phyloP scores from a whole-genome alignment of 2,113 vertebrate genomes.

The Odontesthes bonariensis region DNA sequence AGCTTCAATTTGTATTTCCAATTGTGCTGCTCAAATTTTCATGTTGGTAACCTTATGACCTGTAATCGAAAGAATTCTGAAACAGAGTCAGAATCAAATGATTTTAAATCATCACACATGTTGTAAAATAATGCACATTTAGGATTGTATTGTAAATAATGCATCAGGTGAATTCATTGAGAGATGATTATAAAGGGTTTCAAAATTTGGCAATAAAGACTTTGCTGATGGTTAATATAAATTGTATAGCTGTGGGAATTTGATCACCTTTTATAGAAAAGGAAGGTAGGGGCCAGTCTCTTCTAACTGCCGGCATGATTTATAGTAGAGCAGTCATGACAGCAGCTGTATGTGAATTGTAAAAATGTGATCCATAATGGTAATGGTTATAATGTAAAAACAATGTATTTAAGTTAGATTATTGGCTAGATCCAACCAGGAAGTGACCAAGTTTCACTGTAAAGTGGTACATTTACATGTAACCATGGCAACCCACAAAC shows the following conservation, averaged over 20 bases:
- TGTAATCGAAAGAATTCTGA: constrained; percentile 32
- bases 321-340: too few species aligned
- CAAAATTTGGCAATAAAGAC: neutral
- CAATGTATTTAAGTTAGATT: too few species aligned
- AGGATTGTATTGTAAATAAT: constrained; percentile 24
- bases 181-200: neutral
- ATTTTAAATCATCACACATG: constrained; percentile 37
- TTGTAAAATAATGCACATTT: neutral
- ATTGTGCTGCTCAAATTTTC: constrained; percentile 42
- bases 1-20: constrained; percentile 5
- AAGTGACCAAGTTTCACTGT: too few species aligned
- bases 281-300: too few species aligned
- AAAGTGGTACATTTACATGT: too few species aligned
- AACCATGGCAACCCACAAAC: too few species aligned
- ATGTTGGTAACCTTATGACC: constrained; percentile 46
- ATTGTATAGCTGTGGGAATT: neutral
- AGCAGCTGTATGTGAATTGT: too few species aligned
- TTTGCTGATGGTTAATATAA: neutral
- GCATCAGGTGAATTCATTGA: neutral
- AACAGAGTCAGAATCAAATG: constrained; percentile 31
- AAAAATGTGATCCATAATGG: too few species aligned
- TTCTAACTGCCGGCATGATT: too few species aligned
- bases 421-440: too few species aligned
- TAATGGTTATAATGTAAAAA: too few species aligned
- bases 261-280: neutral